Base-by-base conservation (phyloP, 2,113 vertebrate genomes). In the Dermatemys mawii region DNA sequence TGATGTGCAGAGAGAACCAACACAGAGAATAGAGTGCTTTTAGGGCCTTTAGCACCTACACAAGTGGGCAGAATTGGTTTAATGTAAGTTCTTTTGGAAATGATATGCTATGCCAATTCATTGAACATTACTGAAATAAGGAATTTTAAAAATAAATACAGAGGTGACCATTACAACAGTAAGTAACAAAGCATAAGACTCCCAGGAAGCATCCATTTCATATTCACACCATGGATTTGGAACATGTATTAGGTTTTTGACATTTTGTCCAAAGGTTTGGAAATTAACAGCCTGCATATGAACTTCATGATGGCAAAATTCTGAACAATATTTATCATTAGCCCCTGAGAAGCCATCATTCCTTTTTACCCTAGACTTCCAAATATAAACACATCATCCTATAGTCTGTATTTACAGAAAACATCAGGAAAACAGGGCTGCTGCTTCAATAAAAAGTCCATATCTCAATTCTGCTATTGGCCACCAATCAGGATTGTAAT, bases 351-450 rank as follows among this genome's bases (percentile, higher is more conserved):
- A 8, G 5, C 60, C 9, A 21, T 50, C 83, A 78, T 67, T 76
- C 35, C 41, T 75, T 83, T 83, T 91, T 51, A 32, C 12, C 13
- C 44, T 49, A 87, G 21, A 22, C 9, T 41, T 55, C 48, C 67
- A 46, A 22, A 29, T 1, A 53, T 3, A 89, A 38, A 50, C 0
- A 0, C 4, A 48, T 13, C 44, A 80, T n/a, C 21, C 55, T 3
- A 38, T 10, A 4, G 11, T 38, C 2, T 27, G 41, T 38, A 91
- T 55, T n/a, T 22, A 26, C 29, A 76, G 14, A 75, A 75, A 76
- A 14, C 27, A 81, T 4, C 48, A 10, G 29, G 51, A 84, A 78
- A 75, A 82, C 2, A 14, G 1, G 44, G 41, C 24, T 90, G 80
- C 32, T 54, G 29, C 29, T 35, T 19, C 8, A 48, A 10, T 53